Base-by-base conservation (phyloP, 2,797 vertebrate genomes). In the Poeciliopsis presidionis region DNA sequence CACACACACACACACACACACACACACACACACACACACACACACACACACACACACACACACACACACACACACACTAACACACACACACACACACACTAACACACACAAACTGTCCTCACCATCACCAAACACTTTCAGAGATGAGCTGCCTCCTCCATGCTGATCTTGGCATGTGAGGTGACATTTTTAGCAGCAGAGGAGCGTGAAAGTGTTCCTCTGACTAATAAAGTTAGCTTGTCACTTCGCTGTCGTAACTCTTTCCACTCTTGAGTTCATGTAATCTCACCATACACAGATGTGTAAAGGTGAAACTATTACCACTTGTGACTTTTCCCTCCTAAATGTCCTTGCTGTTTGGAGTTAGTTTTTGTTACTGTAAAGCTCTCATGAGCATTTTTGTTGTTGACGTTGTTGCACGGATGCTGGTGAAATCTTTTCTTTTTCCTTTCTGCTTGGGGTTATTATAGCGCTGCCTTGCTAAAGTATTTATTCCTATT, bases 221-320 rank as follows among this genome's bases (percentile, higher is more conserved):
- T 84, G 73, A 77, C 74, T 78, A 73, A 84, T 77, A 69, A 72
- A 51, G 80, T 73, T 33, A 72, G 22, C 1, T 74, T 14, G 41
- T 8, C n/a, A 18, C 67, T 84, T 76, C 2, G 13, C 41, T 28
- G 45, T 46, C 13, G 13, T 70, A 46, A 70, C 20, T 57, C 65
- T 70, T 82, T 74, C 9, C 61, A 12, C 28, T 70, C 13, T n/a
- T 46, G 22, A 46, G 41, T 45, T 28, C 46, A 59, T 84, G 69
- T 73, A 83, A 89, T 86, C 83, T 87, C 76, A 84, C 75, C 76
- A 45, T 80, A 84, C 55, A 59, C 46, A 39, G 41, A 72, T 36
- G 55, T 63, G 30, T 53, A 36, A 57, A 41, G 39, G n/a, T 22
- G 45, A 63, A 71, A 69, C 33, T 22, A 12, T 55, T 45, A 11